Percentiles rank a stretch among this genome's conserved stretches.
These are phyloP conservation scores for Caradrina kadenii DNA, from an alignment of 2,888 invertebrate species.

Conservation along the genomic window DNA sequence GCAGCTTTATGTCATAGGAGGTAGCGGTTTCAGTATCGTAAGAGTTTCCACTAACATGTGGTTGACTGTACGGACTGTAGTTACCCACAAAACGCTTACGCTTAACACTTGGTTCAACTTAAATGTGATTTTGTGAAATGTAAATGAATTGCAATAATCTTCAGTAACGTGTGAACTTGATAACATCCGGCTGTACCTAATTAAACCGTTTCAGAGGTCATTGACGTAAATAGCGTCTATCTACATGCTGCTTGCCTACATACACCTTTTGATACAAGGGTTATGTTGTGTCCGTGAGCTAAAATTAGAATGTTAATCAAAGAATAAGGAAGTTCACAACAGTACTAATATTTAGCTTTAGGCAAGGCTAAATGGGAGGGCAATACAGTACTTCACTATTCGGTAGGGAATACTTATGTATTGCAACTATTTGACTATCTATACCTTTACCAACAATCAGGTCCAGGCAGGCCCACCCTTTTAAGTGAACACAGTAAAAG, in stretches of 20 bases:
- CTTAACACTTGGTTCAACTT: conserved; percentile 28
- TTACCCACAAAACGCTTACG: conserved; percentile 26
- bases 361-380: no score
- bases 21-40: no score
- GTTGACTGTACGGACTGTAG: no score
- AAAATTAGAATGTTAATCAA: conserved; percentile 27
- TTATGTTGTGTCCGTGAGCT: conserved; percentile 40
- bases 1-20: no score
- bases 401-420: not conserved
- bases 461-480: no score
- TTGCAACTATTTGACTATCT: no score
- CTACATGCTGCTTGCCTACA: conserved; percentile 12
- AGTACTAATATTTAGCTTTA: no score
- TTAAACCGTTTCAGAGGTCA: conserved; percentile 67
- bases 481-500: not conserved
- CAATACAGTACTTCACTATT: not conserved
- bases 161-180: conserved; percentile 46
- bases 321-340: no score
- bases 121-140: conserved; percentile 40
- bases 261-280: conserved; percentile 38
- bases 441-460: no score
- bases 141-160: conserved; percentile 42
- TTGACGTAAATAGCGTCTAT: conserved; percentile 71
- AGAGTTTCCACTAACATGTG: no score
- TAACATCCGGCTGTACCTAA: conserved; percentile 61